Evolutionary conservation across 2,888 invertebrate species (phyloP), one percentile per base, ranked within the genome.

Genomic region (Sminthurides aquaticus): DNA sequence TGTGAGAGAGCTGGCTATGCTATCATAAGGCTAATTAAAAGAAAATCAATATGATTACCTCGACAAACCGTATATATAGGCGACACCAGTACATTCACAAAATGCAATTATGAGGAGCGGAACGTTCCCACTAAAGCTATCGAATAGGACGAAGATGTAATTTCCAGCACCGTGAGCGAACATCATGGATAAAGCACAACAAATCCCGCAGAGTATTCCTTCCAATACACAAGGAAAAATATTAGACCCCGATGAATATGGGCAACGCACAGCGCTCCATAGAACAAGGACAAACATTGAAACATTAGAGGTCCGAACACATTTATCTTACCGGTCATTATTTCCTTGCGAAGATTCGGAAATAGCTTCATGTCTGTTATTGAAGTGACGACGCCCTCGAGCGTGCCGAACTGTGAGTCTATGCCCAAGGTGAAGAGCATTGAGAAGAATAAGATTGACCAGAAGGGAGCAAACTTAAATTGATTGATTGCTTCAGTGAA

Each of bases 401-500:
- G 22, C 2, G 67, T 65, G 0, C 95, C 95, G 77, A 97, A 96
- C 78, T 96, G 96, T 0, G 95, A 96, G 79, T 96, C 97, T 69
- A 97, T 93, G 3, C 97, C 97, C 65, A 97, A 82, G 0, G 95
- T 95, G 78, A 97, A 91, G 43, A 97, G 84, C 97, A 97, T 97
- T 60, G 96, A 83, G 80, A 97, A 97, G 82, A 97, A 97, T 15
- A 97, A 84, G 18, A 96, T 86, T 2, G 95, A 91, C 97, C 97
- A 97, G 77, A 97, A 86, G 75, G 94, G 95, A 0, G 95, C 91
- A 0, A 93, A 91, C 0, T 96, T 95, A 79, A 97, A 96, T 81
- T 96, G 95, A 81, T 95, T 93, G 77, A 97, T 96, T 5, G 97
- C 97, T 80, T 97, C 95, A 0, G 97, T 96, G 82, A 96, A 97